Evolutionary conservation across 2,888 invertebrate species (phyloP), one percentile per base, ranked within the genome.

Genomic region (Axea sp.): DNA sequence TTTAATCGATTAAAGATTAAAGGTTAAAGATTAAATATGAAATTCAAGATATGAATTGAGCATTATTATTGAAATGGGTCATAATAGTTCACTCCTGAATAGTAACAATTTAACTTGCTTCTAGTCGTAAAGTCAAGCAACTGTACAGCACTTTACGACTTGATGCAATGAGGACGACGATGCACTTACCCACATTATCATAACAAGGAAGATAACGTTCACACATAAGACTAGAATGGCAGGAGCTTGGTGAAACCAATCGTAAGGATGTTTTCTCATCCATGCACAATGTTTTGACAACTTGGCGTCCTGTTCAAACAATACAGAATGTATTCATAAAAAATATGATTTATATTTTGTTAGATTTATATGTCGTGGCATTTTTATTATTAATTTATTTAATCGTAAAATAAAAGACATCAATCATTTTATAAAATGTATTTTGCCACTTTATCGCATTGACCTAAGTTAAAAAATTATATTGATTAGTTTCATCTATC

Each of bases 161-260:
- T 12, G 8, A 22, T 43, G 26, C 9, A 26, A 41, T n/a, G 22
- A n/a, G 8, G 11, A 53, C 17, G 11, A 53, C 17, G 19, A 12
- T 22, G 9, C 39, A 90, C 94, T 90, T 78, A 95, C 96, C 93
- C 96, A 95, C 94, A 96, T 95, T 80, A 96, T 95, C 89, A 92
- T 92, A 80, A 94, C 89, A 69, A 96, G 91, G 88, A 96, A 96
- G 80, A 94, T 90, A 45, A 93, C 90, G 89, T 97, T 96, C 79
- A 96, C 91, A 59, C 93, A 91, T 17, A 97, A 91, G 5, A 96
- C 95, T 12, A 91, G 88, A 75, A 96, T 91, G 1, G 95, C 95
- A 0, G 97, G 96, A 0, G 91, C 93, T 84, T 95, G 94, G 86
- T 94, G 95, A 79, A 97, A 93, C 94, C 95, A 96, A 88, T 97